Evolutionary conservation across 2,888 invertebrate genomes (phyloP).

Genomic region (Linhomoeus sp.): DNA sequence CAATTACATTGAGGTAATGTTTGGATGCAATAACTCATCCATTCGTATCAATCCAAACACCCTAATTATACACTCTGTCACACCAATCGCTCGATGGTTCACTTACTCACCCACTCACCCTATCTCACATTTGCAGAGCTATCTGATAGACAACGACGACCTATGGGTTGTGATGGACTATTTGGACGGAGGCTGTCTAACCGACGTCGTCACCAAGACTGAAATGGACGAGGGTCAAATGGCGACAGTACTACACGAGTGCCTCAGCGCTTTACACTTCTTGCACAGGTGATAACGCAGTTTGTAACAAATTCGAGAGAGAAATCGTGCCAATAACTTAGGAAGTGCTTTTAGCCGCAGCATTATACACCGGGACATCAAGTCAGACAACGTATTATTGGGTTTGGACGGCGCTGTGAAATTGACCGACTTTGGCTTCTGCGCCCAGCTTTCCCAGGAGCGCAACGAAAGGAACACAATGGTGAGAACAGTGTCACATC

Average conservation of each 20-base stretch:
- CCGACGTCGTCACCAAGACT: slow-evolving; percentile 89
- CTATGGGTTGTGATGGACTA: slow-evolving; percentile 91
- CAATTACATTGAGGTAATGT: slow-evolving; percentile 68
- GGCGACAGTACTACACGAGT: slow-evolving; percentile 72
- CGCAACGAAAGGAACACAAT: slow-evolving; percentile 84
- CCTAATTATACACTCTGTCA: too few relatives aligned
- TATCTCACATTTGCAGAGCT: too few relatives aligned
- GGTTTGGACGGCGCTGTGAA: neutral
- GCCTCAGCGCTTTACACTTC: slow-evolving; percentile 66
- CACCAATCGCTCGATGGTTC: too few relatives aligned
- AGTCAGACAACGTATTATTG: slow-evolving; percentile 60
- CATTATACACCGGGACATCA: slow-evolving; percentile 82
- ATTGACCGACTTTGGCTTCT: slow-evolving; percentile 93
- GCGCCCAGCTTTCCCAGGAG: slow-evolving; percentile 71
- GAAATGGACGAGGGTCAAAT: slow-evolving; percentile 92
- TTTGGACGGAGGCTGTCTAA: slow-evolving; percentile 77
- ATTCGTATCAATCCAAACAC: too few relatives aligned
- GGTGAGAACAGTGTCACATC: too few relatives aligned
- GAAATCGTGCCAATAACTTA: too few relatives aligned
- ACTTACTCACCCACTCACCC: too few relatives aligned
- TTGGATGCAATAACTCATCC: too few relatives aligned
- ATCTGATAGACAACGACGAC: slow-evolving; percentile 45
- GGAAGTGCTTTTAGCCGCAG: too few relatives aligned
- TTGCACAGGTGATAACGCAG: too few relatives aligned
- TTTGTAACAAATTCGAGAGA: too few relatives aligned